Conservation (phyloP, 2,888 invertebrate species). For the Dasypogon diadema region DNA sequence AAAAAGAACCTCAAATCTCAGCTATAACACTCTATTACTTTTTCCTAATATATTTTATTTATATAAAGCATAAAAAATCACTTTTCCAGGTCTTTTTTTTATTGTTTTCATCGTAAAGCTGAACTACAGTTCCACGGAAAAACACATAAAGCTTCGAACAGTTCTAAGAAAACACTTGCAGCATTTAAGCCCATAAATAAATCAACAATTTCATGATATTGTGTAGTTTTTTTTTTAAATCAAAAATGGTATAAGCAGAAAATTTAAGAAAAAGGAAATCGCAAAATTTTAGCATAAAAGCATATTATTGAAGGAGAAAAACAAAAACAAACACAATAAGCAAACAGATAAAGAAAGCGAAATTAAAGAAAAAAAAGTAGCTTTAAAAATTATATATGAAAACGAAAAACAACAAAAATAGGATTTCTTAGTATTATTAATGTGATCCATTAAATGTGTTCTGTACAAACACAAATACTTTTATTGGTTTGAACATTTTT, state of each 20-base stretch:
- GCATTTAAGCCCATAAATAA: slow-evolving; percentile 35
- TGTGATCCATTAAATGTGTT: neutral
- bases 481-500: neutral
- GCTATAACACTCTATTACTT: too few relatives aligned
- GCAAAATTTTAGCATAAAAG: neutral
- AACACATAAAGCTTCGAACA: slow-evolving; percentile 6
- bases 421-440: neutral
- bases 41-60: too few relatives aligned
- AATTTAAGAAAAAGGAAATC: too few relatives aligned
- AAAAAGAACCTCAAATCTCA: too few relatives aligned
- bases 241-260: neutral
- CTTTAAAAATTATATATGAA: too few relatives aligned
- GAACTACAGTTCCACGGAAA: slow-evolving; percentile 6
- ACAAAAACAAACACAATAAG: neutral
- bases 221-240: neutral
- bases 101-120: too few relatives aligned
- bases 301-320: too few relatives aligned
- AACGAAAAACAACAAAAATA: too few relatives aligned
- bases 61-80: too few relatives aligned
- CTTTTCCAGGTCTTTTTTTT: too few relatives aligned
- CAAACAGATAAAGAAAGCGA: slow-evolving; percentile 4
- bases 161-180: neutral
- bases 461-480: slow-evolving; percentile 8
- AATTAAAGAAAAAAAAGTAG: slow-evolving; percentile 7
- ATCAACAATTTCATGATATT: slow-evolving; percentile 44